phyloP scores from a whole-genome alignment of 92 coral and sea anemone genomes.

The Epizoanthus scotinus region DNA sequence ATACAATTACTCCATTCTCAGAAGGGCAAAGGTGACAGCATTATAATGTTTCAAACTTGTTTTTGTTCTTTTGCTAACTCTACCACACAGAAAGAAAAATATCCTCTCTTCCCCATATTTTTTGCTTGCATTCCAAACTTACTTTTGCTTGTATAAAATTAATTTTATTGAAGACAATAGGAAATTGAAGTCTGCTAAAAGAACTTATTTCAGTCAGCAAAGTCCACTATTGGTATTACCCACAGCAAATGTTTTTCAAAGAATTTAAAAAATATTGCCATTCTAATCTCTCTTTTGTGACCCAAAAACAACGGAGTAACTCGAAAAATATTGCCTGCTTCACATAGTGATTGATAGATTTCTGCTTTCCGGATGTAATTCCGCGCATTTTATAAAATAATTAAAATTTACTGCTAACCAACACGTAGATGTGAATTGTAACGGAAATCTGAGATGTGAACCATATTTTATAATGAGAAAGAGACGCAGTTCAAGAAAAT shows the following conservation, averaged over 20 bases:
- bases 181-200: not conserved
- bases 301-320: conserved; percentile 57
- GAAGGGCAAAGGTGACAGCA: conserved; percentile 62
- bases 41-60: conserved; percentile 42
- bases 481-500: not conserved
- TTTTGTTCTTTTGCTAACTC: conserved; percentile 29
- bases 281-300: conserved; percentile 30
- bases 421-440: conserved; percentile 11
- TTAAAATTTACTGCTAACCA: conserved; percentile 60
- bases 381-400: conserved; percentile 56
- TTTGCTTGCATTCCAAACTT: conserved; percentile 5
- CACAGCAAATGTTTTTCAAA: conserved; percentile 28
- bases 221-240: not conserved
- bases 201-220: not conserved
- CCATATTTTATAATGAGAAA: conserved; percentile 12
- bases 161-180: conserved; percentile 2
- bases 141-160: not conserved
- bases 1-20: conserved; percentile 48
- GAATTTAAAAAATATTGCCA: conserved; percentile 22
- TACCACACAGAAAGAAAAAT: not conserved
- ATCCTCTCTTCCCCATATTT: too few relatives aligned
- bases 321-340: conserved; percentile 56
- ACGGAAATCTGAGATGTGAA: conserved; percentile 38
- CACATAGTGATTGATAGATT: conserved; percentile 47
- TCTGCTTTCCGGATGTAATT: conserved; percentile 73